Conservation (phyloP, 2,888 invertebrate genomes). For the Cephus spinipes region DNA sequence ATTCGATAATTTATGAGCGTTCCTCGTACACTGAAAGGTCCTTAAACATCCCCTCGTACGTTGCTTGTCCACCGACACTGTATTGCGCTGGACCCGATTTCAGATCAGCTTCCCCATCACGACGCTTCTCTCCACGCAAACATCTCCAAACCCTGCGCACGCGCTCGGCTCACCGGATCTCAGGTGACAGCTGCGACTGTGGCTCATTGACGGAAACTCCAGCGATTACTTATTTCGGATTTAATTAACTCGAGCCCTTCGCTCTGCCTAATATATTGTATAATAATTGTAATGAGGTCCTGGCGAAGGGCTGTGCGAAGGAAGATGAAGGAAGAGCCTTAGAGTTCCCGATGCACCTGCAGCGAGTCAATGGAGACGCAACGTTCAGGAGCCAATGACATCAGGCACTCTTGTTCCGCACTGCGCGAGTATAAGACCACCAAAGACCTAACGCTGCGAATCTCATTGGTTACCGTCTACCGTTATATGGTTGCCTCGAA, state of each 20-base stretch:
- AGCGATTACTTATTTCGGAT: constrained; percentile 50
- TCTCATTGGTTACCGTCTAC: constrained; percentile 36
- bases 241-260: constrained; percentile 36
- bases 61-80: too few relatives aligned
- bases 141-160: too few relatives aligned
- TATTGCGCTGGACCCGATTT: too few relatives aligned
- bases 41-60: too few relatives aligned
- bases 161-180: too few relatives aligned
- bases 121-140: too few relatives aligned
- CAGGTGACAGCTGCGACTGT: constrained; percentile 35
- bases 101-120: too few relatives aligned
- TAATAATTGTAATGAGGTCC: constrained; percentile 23
- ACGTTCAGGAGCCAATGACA: too few relatives aligned
- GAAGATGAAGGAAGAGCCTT: constrained; percentile 9
- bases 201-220: constrained; percentile 42
- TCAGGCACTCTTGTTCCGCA: too few relatives aligned
- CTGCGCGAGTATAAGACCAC: too few relatives aligned
- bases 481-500: background rate
- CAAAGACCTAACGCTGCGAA: constrained; percentile 16
- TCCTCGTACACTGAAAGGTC: background rate
- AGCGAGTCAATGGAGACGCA: background rate
- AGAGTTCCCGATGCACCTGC: constrained; percentile 1
- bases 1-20: constrained; percentile 31
- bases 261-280: constrained; percentile 28
- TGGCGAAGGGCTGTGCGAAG: background rate